Conservation (phyloP, 2,113 vertebrate genomes). For the Plotosus lineatus region DNA sequence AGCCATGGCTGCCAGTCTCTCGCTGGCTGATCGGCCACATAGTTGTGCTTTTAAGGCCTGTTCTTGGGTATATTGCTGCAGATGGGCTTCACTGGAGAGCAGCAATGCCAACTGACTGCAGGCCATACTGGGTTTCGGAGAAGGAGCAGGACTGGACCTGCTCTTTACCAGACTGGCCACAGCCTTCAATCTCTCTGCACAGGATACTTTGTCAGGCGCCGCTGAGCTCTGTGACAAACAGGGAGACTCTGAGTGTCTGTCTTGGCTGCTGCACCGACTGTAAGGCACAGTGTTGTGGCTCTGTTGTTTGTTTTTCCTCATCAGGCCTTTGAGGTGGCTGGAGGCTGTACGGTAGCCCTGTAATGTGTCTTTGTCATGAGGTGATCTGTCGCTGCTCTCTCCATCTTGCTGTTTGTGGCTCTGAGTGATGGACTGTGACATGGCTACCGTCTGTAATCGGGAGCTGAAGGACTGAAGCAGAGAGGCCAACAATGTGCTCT, state of each 20-base stretch:
- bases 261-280: conserved; percentile 73
- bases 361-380: conserved; percentile 82
- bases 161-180: conserved; percentile 95
- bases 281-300: conserved; percentile 83
- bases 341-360: conserved; percentile 88
- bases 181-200: conserved; percentile 89
- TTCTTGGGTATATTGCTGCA: conserved; percentile 97
- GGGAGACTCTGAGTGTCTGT: conserved; percentile 82
- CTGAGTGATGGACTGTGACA: conserved; percentile 82
- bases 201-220: conserved; percentile 82
- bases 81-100: conserved; percentile 95
- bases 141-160: conserved; percentile 87
- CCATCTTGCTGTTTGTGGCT: conserved; percentile 58
- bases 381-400: conserved; percentile 72
- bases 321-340: conserved; percentile 88
- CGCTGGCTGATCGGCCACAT: conserved; percentile 87
- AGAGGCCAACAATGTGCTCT: conserved; percentile 95
- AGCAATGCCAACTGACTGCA: conserved; percentile 95
- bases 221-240: conserved; percentile 74
- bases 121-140: conserved; percentile 93
- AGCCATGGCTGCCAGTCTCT: conserved; percentile 94
- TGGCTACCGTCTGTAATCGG: conserved; percentile 90
- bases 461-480: conserved; percentile 98
- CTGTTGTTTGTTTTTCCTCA: conserved; percentile 90
- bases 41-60: conserved; percentile 93